Evolutionary conservation across 35 echinoderm and acorn worm species (phyloP).

Genomic region (Ophiothrix spiculata): DNA sequence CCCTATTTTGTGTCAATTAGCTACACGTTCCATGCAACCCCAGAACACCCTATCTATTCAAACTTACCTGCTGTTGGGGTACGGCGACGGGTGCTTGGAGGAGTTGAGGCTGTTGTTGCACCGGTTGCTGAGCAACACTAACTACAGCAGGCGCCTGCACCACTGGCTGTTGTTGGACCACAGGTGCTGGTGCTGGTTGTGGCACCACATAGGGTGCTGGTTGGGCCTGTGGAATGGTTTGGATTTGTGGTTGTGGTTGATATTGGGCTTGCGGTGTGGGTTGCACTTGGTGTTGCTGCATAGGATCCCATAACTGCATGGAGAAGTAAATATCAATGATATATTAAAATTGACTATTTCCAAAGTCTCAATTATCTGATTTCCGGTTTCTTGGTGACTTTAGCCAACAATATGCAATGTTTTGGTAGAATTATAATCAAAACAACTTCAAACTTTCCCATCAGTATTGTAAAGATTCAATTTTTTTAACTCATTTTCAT

Average conservation of each 20-base stretch:
- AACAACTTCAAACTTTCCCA: too few relatives aligned
- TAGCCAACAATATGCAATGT: too few relatives aligned
- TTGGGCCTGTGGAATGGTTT: neutral
- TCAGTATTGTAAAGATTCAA: too few relatives aligned
- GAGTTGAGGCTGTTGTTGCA: conserved; percentile 5
- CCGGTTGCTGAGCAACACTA: neutral
- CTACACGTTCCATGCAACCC: too few relatives aligned
- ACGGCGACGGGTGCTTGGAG: conserved; percentile 12
- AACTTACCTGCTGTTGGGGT: neutral
- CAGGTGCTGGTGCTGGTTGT: neutral
- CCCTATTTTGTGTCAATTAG: too few relatives aligned
- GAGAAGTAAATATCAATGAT: neutral
- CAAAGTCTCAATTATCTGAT: too few relatives aligned
- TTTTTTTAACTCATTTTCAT: too few relatives aligned
- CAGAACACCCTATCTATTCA: too few relatives aligned
- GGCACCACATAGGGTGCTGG: conserved; percentile 3
- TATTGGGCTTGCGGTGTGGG: neutral
- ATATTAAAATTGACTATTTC: neutral
- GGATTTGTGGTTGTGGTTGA: conserved; percentile 6
- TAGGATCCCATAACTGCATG: conserved; percentile 25
- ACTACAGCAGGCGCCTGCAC: neutral
- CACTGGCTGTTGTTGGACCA: conserved; percentile 17
- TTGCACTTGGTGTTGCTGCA: conserved; percentile 1
- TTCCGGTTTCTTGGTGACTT: too few relatives aligned
- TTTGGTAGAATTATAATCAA: too few relatives aligned